These are phyloP conservation scores for Trachemys scripta DNA, from an alignment of 2,113 vertebrate species.

Conservation along the genomic window DNA sequence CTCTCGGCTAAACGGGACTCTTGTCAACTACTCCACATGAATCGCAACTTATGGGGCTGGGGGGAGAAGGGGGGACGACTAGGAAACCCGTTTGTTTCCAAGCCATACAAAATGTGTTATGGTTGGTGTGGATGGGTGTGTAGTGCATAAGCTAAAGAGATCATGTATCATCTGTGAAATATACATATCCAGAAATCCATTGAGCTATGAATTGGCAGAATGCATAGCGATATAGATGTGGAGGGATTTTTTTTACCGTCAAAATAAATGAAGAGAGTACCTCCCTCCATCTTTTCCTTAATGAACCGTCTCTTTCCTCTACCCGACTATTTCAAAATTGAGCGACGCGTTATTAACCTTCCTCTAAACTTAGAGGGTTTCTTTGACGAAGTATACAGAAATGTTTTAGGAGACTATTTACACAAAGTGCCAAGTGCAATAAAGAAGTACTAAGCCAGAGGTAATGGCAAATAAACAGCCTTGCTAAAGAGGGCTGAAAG, in stretches of 20 bases:
- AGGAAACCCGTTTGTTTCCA: background rate
- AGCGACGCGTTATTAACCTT: constrained; percentile 47
- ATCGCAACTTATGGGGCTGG: no score
- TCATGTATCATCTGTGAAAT: background rate
- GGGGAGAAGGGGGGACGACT: no score
- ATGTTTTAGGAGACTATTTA: background rate
- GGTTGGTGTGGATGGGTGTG: no score
- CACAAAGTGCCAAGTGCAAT: constrained; percentile 49
- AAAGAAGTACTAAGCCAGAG: constrained; percentile 24
- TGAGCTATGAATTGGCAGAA: background rate
- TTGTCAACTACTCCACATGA: no score
- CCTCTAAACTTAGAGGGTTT: constrained; percentile 20
- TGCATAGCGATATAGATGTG: background rate
- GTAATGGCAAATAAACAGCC: constrained; percentile 62
- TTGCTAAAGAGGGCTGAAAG: constrained; percentile 52
- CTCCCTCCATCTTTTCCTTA: constrained; percentile 1
- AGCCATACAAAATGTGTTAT: background rate
- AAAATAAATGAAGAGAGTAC: background rate
- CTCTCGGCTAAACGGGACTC: background rate
- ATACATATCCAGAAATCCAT: background rate
- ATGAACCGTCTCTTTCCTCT: constrained; percentile 1
- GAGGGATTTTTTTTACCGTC: background rate
- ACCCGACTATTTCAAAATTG: background rate
- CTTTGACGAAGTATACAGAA: constrained; percentile 14
- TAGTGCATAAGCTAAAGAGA: no score